Percentiles rank a stretch among this genome's conserved stretches.
Evolutionary conservation across 1,140 invertebrate genomes (phyloP).

Genomic region (Penaeus japonicus): DNA sequence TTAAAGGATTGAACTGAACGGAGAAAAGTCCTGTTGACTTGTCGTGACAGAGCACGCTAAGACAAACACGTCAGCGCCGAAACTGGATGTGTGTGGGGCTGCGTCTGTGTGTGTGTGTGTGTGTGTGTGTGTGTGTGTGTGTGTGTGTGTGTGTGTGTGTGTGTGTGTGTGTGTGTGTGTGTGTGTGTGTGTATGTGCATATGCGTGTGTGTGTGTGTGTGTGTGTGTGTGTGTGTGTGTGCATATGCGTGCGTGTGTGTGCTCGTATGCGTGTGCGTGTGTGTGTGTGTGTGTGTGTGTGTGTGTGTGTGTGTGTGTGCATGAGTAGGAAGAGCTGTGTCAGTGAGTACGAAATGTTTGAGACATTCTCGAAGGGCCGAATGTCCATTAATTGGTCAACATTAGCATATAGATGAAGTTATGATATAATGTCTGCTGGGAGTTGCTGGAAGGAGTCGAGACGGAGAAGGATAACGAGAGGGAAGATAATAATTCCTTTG

Average conservation of each 20-base stretch:
- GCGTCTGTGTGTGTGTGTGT: neutral
- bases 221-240: neutral
- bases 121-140: neutral
- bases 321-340: no score
- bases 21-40: no score
- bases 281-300: neutral
- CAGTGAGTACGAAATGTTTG: neutral
- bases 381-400: constrained; percentile 28
- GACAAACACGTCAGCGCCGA: no score
- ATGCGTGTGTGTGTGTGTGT: neutral
- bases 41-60: no score
- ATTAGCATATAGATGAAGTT: constrained; percentile 50
- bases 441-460: neutral
- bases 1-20: no score
- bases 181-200: neutral
- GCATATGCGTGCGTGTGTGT: neutral
- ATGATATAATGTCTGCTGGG: neutral
- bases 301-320: neutral
- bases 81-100: neutral
- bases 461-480: neutral
- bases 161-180: neutral
- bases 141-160: neutral
- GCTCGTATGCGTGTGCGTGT: neutral
- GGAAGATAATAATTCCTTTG: neutral
- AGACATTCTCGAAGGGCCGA: no score